Percentiles rank a stretch among this genome's conserved stretches.
phyloP scores from a whole-genome alignment of 2,888 invertebrate genomes.

The Philhelius pedissequus region DNA sequence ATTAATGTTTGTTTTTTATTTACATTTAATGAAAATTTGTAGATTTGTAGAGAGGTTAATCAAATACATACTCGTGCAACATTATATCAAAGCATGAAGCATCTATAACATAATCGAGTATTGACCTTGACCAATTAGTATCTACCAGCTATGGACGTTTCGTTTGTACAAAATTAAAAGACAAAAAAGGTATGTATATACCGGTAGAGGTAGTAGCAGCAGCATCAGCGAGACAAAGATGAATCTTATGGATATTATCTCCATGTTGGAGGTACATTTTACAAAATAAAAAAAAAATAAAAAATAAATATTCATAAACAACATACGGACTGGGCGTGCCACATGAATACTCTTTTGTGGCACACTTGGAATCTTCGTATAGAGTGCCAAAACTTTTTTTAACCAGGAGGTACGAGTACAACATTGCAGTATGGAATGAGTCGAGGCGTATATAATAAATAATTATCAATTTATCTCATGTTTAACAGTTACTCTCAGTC shows the following conservation, averaged over 20 bases:
- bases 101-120: constrained; percentile 55
- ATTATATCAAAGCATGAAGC: constrained; percentile 52
- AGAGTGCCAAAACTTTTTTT: constrained; percentile 26
- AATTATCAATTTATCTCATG: constrained; percentile 10
- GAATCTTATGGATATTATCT: constrained; percentile 14
- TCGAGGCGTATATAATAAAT: not conserved
- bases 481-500: constrained; percentile 32
- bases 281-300: not conserved
- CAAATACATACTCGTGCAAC: no score
- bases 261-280: not conserved
- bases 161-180: constrained; percentile 33
- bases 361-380: constrained; percentile 16
- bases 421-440: constrained; percentile 12
- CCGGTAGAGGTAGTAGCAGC: not conserved
- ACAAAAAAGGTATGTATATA: not conserved
- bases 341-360: constrained; percentile 7
- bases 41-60: constrained; percentile 35
- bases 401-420: no score
- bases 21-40: constrained; percentile 35
- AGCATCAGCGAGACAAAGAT: constrained; percentile 22
- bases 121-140: constrained; percentile 65
- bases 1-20: constrained; percentile 49
- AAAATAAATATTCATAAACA: not conserved
- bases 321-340: not conserved
- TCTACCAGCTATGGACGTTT: constrained; percentile 36